Base-by-base conservation (phyloP, 2,797 vertebrate genomes). In the Rhincodon typus region DNA sequence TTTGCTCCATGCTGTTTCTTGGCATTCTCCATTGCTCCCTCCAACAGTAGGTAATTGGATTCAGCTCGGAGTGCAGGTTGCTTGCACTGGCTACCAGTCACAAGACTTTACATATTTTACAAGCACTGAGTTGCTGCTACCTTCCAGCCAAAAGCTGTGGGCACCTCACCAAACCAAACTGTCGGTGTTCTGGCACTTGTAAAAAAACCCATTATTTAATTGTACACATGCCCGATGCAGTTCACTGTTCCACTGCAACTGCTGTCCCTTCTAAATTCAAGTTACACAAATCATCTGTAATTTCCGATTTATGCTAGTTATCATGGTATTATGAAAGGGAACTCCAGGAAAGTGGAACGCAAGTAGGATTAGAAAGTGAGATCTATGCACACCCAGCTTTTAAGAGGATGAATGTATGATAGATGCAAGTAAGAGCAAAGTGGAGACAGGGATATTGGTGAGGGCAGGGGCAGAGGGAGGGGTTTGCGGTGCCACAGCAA, bases 1-100 rank as follows among this genome's bases (percentile, higher is more conserved):
- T 95, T 74, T 74, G 69, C 94, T 95, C 70, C 94, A 74, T 95
- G 94, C 94, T 95, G 94, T 95, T 74, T 95, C 69, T 70, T 95
- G 94, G 94, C 94, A 95, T 25, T 95, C 70, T 74, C 70, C 94
- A 57, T 27, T 95, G 67, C 70, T 95, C 70, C 25, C 69, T 95
- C 70, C 94, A 95, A 74, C 94, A 95, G 70, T 25, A 77, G 94
- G 46, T 77, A 95, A 93, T 93, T 93, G 38, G 38, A 93, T 72
- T 95, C 70, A 74, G 70, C 94, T 53, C 1, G 4, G 34, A 95
- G 94, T 95, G 46, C 94, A 74, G 94, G 70, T 27, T 74, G 94
- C 46, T 77, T 34, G 46, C 42, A 53, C 25, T 53, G 38, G 94
- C 94, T 95, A 74, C 94, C 13, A 77, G 69, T 77, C 94, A 74